Evolutionary conservation across 1,140 invertebrate species (phyloP), one percentile per base, ranked within the genome.

Genomic region (Brachionus rubens): DNA sequence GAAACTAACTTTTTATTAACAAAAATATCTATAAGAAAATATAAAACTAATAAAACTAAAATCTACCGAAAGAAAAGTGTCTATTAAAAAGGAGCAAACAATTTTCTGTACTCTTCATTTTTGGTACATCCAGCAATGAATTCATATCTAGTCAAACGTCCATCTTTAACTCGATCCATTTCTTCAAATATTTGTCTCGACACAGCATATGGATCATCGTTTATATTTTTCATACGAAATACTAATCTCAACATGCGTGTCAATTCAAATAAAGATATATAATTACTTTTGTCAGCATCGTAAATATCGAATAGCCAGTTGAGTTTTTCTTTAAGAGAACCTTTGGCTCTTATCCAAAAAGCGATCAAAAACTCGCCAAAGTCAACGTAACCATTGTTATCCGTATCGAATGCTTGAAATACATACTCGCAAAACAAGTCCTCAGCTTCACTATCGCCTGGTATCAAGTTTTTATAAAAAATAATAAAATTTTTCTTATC

Each of bases 281-380:
- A 54, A 19, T 52, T 52, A 26, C 30, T 62, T 67, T 65, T 65
- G 36, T 67, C 46, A 5, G 36, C 65, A 48, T 76, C 75, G 30
- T 76, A 76, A 19, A 76, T 76, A 40, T 76, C 75, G 21, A 76
- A 76, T 3, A 59, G 14, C 72, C 72, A 76, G n/a, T 24, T 56
- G n/a, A 76, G 62, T 19, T 67, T 67, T 21, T 67, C 59, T 40
- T 47, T 67, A n/a, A 52, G 12, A 52, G 56, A 48, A 24, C 76
- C 76, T n/a, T 70, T 43, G 3, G 40, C n/a, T 14, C 40, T n/a
- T 16, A 67, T 41, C 56, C 46, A 41, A 33, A 77, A 43, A 2
- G 62, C 47, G 3, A 77, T 52, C 33, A 77, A 36, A 41, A 77
- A 77, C n/a, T 77, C 76, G 12, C 40, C 36, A 46, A 77, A 77